A percentile compares a stretch with the other conserved stretches of the same genome.
Evolutionary conservation across 23 tunicate species (phyloP).

Genomic region (Corella eumyota): DNA sequence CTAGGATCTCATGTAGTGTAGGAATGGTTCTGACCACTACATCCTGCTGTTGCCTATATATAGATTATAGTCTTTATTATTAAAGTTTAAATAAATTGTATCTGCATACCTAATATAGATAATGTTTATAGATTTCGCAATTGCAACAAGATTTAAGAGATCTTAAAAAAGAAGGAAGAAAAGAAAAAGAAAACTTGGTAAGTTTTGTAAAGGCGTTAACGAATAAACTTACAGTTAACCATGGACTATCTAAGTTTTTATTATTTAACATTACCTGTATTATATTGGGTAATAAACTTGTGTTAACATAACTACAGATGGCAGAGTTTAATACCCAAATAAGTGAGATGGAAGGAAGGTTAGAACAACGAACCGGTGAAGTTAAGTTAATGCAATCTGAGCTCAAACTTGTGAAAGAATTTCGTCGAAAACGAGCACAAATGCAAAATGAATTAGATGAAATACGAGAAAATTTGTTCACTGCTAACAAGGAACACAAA

Average conservation of each 20-base stretch:
- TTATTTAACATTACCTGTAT: too few species aligned
- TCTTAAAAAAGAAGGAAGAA: conserved; percentile 53
- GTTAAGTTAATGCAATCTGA: conserved; percentile 92
- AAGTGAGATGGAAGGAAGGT: conserved; percentile 35
- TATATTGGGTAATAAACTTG: too few species aligned
- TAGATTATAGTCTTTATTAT: too few species aligned
- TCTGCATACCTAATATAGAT: too few species aligned
- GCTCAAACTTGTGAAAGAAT: conserved; percentile 90
- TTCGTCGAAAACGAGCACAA: conserved; percentile 80
- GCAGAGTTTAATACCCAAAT: conserved; percentile 57
- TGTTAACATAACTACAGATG: too few species aligned
- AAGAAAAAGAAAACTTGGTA: conserved; percentile 68
- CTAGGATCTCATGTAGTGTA: too few species aligned
- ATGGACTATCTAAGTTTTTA: too few species aligned
- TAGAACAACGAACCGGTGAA: conserved; percentile 71
- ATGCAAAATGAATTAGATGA: conserved; percentile 94
- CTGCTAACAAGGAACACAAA: conserved; percentile 74
- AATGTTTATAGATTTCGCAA: conserved; percentile 33
- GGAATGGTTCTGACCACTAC: too few species aligned
- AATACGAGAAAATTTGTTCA: conserved; percentile 58
- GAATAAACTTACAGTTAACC: too few species aligned
- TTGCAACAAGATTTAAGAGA: conserved; percentile 59
- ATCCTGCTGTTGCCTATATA: too few species aligned
- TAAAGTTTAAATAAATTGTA: too few species aligned
- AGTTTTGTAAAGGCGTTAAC: too few species aligned